Base-by-base conservation (phyloP, 2,888 invertebrate species). In the Eupithecia subfuscata region DNA sequence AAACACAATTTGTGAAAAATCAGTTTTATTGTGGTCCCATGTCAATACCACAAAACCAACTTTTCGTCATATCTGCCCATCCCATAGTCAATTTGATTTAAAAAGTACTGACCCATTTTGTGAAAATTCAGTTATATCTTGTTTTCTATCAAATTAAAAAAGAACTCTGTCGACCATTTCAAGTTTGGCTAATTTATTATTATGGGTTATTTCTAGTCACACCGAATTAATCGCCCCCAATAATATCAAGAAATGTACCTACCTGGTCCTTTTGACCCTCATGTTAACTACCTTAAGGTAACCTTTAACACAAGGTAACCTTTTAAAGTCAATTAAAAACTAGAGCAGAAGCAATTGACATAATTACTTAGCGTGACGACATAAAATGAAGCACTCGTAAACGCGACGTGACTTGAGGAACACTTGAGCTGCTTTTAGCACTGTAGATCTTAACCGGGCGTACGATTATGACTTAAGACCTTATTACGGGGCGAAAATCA, bases 381-480 rank as follows among this genome's bases (percentile, higher is more conserved):
- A 72, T 69, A 43, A 73, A 45, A 70, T 34, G 69, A 63, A 74
- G 72, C 69, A 70, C 71, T 71, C 40, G 43, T 45, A 12, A 71
- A 69, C n/a, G 64, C 45, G 69, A 71, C 56, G 70, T 76, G 70
- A 70, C 72, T 40, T 43, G 70, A 74, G 74, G 60, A 30, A 65
- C 40, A 69, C 76, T 76, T 74, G 71, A 64, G 25, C 69, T 70
- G 60, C 37, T 71, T 69, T 69, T 68, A 70, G 73, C 56, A 22
- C 65, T 64, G 65, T 45, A 74, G 72, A 79, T 75, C 71, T 73
- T 75, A 75, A 63, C 64, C 67, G 70, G 71, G 64, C 72, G 67
- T 77, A 71, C 63, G 67, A 71, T 30, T 74, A 82, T 79, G 75
- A 70, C 43, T 71, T 40, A 37, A 65, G 5, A 5, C n/a, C 40